Percentiles rank a stretch among this genome's conserved stretches.
Evolutionary conservation across 2,797 vertebrate species (phyloP).

Genomic region (Rhinoraja longicauda): DNA sequence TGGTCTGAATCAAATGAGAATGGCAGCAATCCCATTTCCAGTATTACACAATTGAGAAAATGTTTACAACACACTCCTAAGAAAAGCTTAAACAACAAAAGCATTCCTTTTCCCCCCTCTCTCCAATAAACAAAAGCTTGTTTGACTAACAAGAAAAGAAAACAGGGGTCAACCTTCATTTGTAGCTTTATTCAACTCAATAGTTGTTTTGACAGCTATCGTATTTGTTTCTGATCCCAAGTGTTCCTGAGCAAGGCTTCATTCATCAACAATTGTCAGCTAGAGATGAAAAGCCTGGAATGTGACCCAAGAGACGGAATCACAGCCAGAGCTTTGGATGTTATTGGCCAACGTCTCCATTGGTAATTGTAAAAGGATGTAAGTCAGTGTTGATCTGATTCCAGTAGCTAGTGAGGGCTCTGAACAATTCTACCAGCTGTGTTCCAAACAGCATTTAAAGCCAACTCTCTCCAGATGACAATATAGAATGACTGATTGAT

Average conservation of each 20-base stretch:
- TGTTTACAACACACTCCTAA: neutral
- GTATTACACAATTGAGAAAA: neutral
- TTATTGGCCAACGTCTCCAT: neutral
- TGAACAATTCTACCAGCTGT: neutral
- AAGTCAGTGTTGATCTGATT: neutral
- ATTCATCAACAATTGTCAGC: neutral
- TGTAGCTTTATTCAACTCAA: neutral
- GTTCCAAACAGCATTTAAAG: neutral
- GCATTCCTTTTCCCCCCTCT: neutral
- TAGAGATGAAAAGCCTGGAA: neutral
- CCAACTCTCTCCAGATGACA: neutral
- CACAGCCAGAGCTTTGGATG: neutral
- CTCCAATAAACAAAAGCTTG: neutral
- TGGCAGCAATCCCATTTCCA: neutral
- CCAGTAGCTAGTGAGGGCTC: neutral
- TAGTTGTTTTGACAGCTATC: neutral
- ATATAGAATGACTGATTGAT: no score
- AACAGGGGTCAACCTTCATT: neutral
- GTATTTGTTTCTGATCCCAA: neutral
- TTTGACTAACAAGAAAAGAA: neutral
- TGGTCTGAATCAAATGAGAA: neutral
- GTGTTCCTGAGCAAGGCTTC: neutral
- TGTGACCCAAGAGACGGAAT: neutral
- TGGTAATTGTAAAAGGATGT: slow-evolving; percentile 24
- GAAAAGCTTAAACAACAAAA: neutral